Evolutionary conservation across 1,140 invertebrate species (phyloP).

Genomic region (Adoxophyes honmai): DNA sequence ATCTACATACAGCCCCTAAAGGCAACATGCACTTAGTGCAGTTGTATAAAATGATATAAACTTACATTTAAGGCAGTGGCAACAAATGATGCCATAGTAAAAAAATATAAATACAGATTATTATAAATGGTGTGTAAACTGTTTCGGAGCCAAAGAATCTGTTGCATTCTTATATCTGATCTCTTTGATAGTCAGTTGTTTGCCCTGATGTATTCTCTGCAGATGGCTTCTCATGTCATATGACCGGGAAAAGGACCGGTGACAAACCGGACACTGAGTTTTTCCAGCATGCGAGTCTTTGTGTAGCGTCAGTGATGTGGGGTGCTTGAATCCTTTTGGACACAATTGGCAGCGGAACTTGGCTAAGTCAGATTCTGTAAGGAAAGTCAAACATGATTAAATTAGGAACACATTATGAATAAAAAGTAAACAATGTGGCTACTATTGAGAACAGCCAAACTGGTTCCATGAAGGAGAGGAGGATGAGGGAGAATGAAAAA

Average conservation of each 20-base stretch:
- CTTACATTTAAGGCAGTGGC: slow-evolving; percentile 16
- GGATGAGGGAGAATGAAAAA: too few relatives aligned
- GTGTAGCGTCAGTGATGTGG: slow-evolving; percentile 85
- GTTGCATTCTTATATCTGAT: slow-evolving; percentile 64
- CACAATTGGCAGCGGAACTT: slow-evolving; percentile 82
- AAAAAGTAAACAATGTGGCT: not conserved
- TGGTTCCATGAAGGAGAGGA: too few relatives aligned
- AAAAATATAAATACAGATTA: not conserved
- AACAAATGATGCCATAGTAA: not conserved
- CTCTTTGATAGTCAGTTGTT: slow-evolving; percentile 70
- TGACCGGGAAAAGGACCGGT: slow-evolving; percentile 80
- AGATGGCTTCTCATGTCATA: slow-evolving; percentile 82
- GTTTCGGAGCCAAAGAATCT: slow-evolving; percentile 56
- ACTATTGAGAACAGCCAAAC: too few relatives aligned
- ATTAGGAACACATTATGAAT: too few relatives aligned
- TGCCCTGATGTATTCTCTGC: slow-evolving; percentile 78
- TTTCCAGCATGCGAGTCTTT: slow-evolving; percentile 87
- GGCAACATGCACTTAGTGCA: slow-evolving; percentile 26
- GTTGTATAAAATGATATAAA: slow-evolving; percentile 12
- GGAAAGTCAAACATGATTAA: slow-evolving; percentile 24
- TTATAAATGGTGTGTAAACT: slow-evolving; percentile 62
- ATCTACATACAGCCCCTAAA: not conserved
- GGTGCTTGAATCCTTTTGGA: slow-evolving; percentile 87
- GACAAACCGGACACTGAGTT: slow-evolving; percentile 81
- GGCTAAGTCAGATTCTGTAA: slow-evolving; percentile 74